Base-by-base conservation (phyloP, 2,888 invertebrate species). In the Netelia virgata region DNA sequence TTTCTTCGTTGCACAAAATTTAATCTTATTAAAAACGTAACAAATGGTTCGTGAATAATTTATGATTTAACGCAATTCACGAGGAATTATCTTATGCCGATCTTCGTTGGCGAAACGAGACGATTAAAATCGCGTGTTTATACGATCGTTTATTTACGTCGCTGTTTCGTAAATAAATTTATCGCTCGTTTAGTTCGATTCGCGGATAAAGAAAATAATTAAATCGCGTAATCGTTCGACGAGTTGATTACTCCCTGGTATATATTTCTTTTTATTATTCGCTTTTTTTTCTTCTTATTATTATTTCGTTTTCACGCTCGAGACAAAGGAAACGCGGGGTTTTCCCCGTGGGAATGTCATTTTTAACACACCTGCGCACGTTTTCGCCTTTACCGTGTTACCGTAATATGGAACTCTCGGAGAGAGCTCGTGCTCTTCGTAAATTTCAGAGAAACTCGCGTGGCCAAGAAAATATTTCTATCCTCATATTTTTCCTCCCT, bases 351-450 rank as follows among this genome's bases (percentile, higher is more conserved):
- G 53, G 36, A 55, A 11, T 6, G 41, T 11, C 14, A 64, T 23
- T 70, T 55, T 78, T 70, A 41, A 57, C 43, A 9, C 43, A 16
- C 36, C 10, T 50, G 47, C 69, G 63, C 47, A 47, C 36, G 36
- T 1, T 5, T 11, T 55, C 53, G 20, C 53, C 6, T 36, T 36
- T 36, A 36, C 36, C 36, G 36, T 36, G 5, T 1, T 1, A 18
- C 3, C 28, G 36, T 50, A 53, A 63, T 57, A 47, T 79, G 28
- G 64, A 73, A 73, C 47, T 43, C 57, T 43, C 8, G 61, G 14
- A n/a, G 57, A 53, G 70, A 61, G 79, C 79, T 69, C 73, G 73
- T 36, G 36, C 72, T 66, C 79, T 66, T 64, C 79, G 59, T 73
- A 79, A 73, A 73, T 79, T 73, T 73, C 57, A 47, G 57, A 59